A percentile compares a stretch with the other conserved stretches of the same genome.
Conservation (phyloP, 2,797 vertebrate genomes). For the Sparidentex hasta region DNA sequence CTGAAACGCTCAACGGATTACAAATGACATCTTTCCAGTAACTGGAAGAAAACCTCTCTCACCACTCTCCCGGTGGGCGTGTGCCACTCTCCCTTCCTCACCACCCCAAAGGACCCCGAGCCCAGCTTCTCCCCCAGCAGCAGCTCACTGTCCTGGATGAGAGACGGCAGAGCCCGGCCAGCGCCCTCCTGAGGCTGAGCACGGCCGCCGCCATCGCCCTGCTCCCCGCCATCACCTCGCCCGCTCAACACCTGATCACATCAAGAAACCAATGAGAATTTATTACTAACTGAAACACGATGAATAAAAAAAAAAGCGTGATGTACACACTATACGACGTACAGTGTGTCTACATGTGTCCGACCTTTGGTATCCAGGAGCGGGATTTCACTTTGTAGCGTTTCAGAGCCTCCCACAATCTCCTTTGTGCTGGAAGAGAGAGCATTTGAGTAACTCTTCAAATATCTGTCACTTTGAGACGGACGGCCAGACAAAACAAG, state of each 20-base stretch:
- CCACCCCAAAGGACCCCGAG: constrained; percentile 92
- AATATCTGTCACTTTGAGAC: too few relatives aligned
- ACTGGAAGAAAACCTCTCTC: constrained; percentile 43
- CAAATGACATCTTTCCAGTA: too few relatives aligned
- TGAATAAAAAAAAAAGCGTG: too few relatives aligned
- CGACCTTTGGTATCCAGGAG: constrained; percentile 86
- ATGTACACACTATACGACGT: not conserved
- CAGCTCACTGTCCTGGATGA: constrained; percentile 91
- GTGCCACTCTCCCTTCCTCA: constrained; percentile 90
- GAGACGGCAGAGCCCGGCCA: constrained; percentile 82
- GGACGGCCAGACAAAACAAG: too few relatives aligned
- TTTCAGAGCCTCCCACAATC: constrained; percentile 88
- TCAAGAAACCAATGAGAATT: not conserved
- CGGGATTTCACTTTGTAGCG: constrained; percentile 77
- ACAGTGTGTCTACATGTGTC: not conserved
- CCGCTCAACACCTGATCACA: constrained; percentile 73
- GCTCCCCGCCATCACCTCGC: constrained; percentile 77
- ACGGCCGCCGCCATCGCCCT: constrained; percentile 23
- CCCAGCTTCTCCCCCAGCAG: constrained; percentile 88
- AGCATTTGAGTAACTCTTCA: too few relatives aligned
- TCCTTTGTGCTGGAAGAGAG: constrained; percentile 84
- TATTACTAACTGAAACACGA: too few relatives aligned
- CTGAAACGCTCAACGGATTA: too few relatives aligned
- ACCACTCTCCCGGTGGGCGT: constrained; percentile 86
- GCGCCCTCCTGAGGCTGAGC: constrained; percentile 55